phyloP scores from a whole-genome alignment of 2,888 invertebrate genomes.

The Dynastes hyllus region DNA sequence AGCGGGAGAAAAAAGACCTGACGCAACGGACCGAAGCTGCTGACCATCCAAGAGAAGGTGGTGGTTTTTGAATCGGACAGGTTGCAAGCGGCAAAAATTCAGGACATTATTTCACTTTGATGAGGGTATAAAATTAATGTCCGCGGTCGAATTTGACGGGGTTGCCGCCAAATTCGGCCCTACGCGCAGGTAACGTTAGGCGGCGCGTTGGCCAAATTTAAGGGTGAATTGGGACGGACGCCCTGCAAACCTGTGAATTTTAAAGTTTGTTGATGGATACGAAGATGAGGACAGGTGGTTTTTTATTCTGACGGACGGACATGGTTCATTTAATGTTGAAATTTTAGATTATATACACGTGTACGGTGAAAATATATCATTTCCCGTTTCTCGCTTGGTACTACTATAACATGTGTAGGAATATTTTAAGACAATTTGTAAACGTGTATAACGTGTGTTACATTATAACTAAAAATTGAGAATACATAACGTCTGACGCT shows the following conservation, averaged over 20 bases:
- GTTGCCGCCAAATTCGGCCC: constrained; percentile 49
- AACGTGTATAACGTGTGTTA: no score
- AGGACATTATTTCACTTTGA: constrained; percentile 68
- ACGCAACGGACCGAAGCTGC: constrained; percentile 41
- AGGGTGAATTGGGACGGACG: constrained; percentile 55
- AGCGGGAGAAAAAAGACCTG: constrained; percentile 51
- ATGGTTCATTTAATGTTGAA: constrained; percentile 57
- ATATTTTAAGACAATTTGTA: no score
- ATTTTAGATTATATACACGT: constrained; percentile 39
- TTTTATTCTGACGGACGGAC: constrained; percentile 57
- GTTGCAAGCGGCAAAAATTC: constrained; percentile 64
- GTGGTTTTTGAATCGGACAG: constrained; percentile 58
- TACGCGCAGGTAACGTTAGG: constrained; percentile 53
- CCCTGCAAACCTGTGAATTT: constrained; percentile 64
- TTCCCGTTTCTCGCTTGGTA: not conserved
- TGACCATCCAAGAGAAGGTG: constrained; percentile 55
- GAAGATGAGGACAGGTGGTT: constrained; percentile 65
- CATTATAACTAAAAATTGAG: no score
- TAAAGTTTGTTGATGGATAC: constrained; percentile 62
- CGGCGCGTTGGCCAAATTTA: constrained; percentile 54
- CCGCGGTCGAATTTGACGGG: constrained; percentile 60
- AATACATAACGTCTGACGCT: no score
- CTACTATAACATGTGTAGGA: no score
- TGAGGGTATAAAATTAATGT: constrained; percentile 70
- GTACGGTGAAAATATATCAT: not conserved